A percentile compares a stretch with the other conserved stretches of the same genome.
phyloP scores from a whole-genome alignment of 2,888 invertebrate genomes.

The Muschampia staudingeri region DNA sequence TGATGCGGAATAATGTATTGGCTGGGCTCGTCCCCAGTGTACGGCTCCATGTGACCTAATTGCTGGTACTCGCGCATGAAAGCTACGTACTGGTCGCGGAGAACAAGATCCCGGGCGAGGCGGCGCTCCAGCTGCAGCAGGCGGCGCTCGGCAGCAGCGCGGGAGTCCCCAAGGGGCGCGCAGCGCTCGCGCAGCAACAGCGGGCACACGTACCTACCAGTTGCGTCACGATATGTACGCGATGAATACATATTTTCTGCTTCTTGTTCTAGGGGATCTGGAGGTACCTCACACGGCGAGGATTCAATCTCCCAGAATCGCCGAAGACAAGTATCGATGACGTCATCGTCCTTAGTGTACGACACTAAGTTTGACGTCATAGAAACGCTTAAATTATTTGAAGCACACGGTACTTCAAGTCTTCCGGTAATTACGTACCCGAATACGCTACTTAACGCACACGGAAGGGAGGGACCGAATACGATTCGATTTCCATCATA shows the following conservation, averaged over 20 bases:
- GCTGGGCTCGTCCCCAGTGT: background rate
- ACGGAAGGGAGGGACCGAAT: background rate
- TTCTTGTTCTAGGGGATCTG: background rate
- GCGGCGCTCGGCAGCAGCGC: background rate
- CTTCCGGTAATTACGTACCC: background rate
- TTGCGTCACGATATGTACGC: background rate
- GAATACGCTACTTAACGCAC: background rate
- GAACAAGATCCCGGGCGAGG: background rate
- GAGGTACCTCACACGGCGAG: background rate
- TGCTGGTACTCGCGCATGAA: conserved; percentile 9
- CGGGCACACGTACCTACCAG: conserved; percentile 3
- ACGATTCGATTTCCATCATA: conserved; percentile 9
- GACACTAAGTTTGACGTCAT: conserved; percentile 12
- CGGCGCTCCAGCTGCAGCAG: conserved; percentile 8
- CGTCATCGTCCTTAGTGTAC: background rate
- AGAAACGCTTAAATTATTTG: background rate
- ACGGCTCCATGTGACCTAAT: conserved; percentile 4
- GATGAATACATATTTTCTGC: background rate
- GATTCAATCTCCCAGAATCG: conserved; percentile 6
- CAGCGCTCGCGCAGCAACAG: background rate
- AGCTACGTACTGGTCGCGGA: background rate
- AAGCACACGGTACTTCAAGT: conserved; percentile 15
- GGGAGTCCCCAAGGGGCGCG: background rate
- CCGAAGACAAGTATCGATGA: conserved; percentile 11
- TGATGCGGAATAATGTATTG: background rate